A percentile compares a stretch with the other conserved stretches of the same genome.
Evolutionary conservation across 2,113 vertebrate species (phyloP).

Genomic region (Nibea albiflora): DNA sequence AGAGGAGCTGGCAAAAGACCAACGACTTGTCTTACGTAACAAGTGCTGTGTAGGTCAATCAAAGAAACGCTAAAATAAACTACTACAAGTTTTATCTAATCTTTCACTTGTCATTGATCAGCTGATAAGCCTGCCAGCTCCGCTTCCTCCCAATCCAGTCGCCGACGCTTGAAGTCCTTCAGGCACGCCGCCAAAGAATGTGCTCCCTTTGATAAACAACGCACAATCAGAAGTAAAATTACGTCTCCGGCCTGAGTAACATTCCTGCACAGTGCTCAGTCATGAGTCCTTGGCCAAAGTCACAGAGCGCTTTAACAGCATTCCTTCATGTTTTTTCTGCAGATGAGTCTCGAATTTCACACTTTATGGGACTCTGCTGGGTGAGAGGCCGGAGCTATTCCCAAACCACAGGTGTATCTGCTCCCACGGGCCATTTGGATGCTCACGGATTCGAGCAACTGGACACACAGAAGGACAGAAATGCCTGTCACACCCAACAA

Average conservation of each 20-base stretch:
- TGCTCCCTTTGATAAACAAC: slow-evolving; percentile 48
- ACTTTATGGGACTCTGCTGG: slow-evolving; percentile 60
- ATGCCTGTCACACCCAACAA: not conserved
- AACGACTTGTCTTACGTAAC: slow-evolving; percentile 12
- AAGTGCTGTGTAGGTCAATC: not conserved
- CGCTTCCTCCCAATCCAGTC: slow-evolving; percentile 39
- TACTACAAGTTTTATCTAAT: slow-evolving; percentile 14
- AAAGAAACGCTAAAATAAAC: slow-evolving; percentile 45
- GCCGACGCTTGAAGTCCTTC: slow-evolving; percentile 29
- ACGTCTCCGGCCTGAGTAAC: slow-evolving; percentile 41
- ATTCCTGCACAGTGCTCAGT: slow-evolving; percentile 20
- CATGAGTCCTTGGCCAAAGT: slow-evolving; percentile 50
- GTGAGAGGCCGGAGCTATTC: slow-evolving; percentile 55
- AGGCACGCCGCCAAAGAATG: slow-evolving; percentile 48
- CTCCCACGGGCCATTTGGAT: slow-evolving; percentile 60
- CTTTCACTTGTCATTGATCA: slow-evolving; percentile 51
- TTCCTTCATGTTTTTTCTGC: slow-evolving; percentile 67
- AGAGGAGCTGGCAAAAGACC: slow-evolving; percentile 15
- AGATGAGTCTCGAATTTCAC: slow-evolving; percentile 69
- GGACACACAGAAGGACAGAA: slow-evolving; percentile 39
- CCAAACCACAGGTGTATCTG: slow-evolving; percentile 73
- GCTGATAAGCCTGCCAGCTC: slow-evolving; percentile 44
- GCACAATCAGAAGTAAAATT: slow-evolving; percentile 31
- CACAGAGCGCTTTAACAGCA: slow-evolving; percentile 56
- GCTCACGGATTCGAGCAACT: slow-evolving; percentile 51